phyloP scores from a whole-genome alignment of 2,888 invertebrate species.

The Hoplodrina blanda region DNA sequence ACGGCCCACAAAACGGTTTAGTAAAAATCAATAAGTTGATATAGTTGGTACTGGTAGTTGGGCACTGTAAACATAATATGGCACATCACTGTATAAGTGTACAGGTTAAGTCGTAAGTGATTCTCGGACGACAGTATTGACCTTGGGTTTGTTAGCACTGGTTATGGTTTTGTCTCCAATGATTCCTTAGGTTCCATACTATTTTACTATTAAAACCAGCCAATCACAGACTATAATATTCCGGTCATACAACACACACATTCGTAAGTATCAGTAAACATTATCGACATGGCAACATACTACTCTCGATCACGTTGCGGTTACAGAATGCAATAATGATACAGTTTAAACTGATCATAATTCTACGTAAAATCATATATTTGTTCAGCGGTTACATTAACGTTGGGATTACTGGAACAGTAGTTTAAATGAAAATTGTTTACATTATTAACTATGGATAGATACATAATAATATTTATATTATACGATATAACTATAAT shows the following conservation, averaged over 20 bases:
- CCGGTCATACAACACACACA: slow-evolving; percentile 13
- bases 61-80: too few species aligned
- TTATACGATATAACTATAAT: too few species aligned
- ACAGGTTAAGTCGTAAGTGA: too few species aligned
- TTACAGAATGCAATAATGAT: slow-evolving; percentile 44
- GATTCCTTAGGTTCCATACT: too few species aligned
- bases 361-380: slow-evolving; percentile 25
- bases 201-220: background rate
- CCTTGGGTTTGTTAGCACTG: too few species aligned
- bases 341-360: slow-evolving; percentile 42
- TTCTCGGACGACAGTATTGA: too few species aligned
- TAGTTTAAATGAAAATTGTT: slow-evolving; percentile 2
- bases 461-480: too few species aligned
- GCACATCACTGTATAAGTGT: too few species aligned
- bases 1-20: too few species aligned
- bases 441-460: background rate
- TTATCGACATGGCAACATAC: slow-evolving; percentile 21
- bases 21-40: too few species aligned
- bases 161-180: too few species aligned
- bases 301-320: slow-evolving; percentile 44
- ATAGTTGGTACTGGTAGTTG: too few species aligned
- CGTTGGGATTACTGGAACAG: background rate
- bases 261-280: slow-evolving; percentile 37
- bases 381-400: slow-evolving; percentile 30
- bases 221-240: slow-evolving; percentile 5